Conservation (phyloP, 2,113 vertebrate species). For the Beaufortia kweichowensis region DNA sequence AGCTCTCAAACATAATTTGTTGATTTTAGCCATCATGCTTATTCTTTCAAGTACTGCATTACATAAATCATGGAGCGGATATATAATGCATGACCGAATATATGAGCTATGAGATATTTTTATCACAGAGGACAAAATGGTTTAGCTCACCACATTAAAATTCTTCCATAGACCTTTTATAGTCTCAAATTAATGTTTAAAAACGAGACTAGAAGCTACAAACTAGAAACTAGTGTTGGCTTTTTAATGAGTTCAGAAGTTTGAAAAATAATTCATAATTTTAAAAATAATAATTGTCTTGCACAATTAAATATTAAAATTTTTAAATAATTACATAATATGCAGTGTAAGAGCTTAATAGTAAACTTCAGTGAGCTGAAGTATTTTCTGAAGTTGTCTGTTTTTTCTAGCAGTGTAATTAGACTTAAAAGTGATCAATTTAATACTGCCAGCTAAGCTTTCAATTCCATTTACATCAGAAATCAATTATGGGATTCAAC, state of each 20-base stretch:
- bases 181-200: conserved; percentile 44
- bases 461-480: conserved; percentile 7
- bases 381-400: background rate
- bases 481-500: background rate
- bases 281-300: no score
- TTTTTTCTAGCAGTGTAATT: background rate
- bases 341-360: background rate
- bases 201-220: background rate
- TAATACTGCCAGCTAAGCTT: background rate
- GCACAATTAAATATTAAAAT: no score
- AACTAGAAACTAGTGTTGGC: conserved; percentile 20
- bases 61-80: conserved; percentile 37
- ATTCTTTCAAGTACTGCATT: conserved; percentile 29
- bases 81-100: conserved; percentile 35
- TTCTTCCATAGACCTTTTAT: conserved; percentile 35
- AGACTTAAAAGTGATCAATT: background rate
- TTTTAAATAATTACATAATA: no score
- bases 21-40: conserved; percentile 23
- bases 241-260: conserved; percentile 40
- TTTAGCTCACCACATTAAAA: conserved; percentile 50
- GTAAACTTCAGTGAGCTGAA: background rate
- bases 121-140: conserved; percentile 45
- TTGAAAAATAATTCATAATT: conserved; percentile 3
- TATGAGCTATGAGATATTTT: conserved; percentile 43
- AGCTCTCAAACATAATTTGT: conserved; percentile 15